Evolutionary conservation across 2,113 vertebrate genomes (phyloP), one percentile per base, ranked within the genome.

Genomic region (Chloroceryle aenea): DNA sequence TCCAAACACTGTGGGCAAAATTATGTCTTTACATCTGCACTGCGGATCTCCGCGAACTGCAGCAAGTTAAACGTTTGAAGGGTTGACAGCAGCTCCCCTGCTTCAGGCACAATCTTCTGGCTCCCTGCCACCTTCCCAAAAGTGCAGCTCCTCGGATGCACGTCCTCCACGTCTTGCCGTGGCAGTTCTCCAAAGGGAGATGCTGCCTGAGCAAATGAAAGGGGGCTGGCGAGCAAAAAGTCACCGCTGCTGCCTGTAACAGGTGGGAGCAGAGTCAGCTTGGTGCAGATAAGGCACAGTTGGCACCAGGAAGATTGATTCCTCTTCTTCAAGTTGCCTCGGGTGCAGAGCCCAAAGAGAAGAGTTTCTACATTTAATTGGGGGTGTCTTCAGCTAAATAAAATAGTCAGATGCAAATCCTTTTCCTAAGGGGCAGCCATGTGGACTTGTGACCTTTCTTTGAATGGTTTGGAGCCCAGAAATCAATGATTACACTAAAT

Each of bases 401-500:
- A 93, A 96, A 63, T 77, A 77, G 85, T 64, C 64, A 16, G 77
- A 96, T 96, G 95, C 82, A 96, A 96, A 96, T 95, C 85, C 90
- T 96, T 77, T n/a, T 96, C 95, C 95, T 95, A 13, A 87, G 95
- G 93, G 93, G 87, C 91, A 86, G 79, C 79, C 79, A 3, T 36
- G 95, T 94, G 95, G 95, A 61, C 92, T 84, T 47, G 67, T 91
- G 95, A 97, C 95, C 94, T 96, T 96, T 96, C 95, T 97, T 90
- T 95, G 96, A 96, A 75, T 84, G 93, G 79, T 95, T 96, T 56
- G 92, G 93, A 96, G 95, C 91, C 92, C 87, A 96, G 91, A 94
- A 96, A 96, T 96, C 95, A 97, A 96, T 95, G 96, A 90, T 96
- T 96, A 96, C 96, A 90, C 95, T 95, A 95, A 95, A 96, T 96